phyloP scores from a whole-genome alignment of 2,113 vertebrate genomes.

The Labeo rohita region DNA sequence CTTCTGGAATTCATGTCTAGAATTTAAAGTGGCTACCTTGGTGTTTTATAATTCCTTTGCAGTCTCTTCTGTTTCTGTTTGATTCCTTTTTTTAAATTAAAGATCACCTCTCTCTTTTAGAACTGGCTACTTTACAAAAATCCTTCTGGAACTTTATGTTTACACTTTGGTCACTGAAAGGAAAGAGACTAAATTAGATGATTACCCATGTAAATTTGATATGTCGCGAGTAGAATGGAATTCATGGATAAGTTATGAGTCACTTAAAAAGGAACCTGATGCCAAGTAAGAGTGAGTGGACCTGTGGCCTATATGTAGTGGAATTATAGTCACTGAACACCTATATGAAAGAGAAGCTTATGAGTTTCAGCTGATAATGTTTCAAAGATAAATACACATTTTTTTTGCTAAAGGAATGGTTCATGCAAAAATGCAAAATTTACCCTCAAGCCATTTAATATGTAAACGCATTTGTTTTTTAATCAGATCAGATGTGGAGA shows the following conservation, averaged over 20 bases:
- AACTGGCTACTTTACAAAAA: background rate
- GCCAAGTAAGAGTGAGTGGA: constrained; percentile 37
- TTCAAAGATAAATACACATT: background rate
- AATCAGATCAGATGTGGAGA: background rate
- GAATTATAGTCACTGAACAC: background rate
- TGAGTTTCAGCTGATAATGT: background rate
- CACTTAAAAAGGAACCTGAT: constrained; percentile 29
- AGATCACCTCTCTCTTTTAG: background rate
- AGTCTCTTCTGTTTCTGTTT: background rate
- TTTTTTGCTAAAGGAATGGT: background rate
- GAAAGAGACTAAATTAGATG: constrained; percentile 11
- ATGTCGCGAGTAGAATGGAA: constrained; percentile 4
- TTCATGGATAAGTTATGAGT: constrained; percentile 43
- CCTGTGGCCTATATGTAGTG: background rate
- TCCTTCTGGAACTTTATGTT: constrained; percentile 1
- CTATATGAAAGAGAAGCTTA: background rate
- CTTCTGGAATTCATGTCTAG: background rate
- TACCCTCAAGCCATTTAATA: background rate
- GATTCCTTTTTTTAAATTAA: background rate
- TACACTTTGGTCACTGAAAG: background rate
- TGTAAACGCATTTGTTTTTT: background rate
- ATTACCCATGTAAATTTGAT: constrained; percentile 28
- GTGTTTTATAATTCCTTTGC: background rate
- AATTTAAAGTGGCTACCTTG: constrained; percentile 8
- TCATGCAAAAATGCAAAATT: background rate